Conservation (phyloP, 1,140 invertebrate genomes). For the Rhynchophorus ferrugineus region DNA sequence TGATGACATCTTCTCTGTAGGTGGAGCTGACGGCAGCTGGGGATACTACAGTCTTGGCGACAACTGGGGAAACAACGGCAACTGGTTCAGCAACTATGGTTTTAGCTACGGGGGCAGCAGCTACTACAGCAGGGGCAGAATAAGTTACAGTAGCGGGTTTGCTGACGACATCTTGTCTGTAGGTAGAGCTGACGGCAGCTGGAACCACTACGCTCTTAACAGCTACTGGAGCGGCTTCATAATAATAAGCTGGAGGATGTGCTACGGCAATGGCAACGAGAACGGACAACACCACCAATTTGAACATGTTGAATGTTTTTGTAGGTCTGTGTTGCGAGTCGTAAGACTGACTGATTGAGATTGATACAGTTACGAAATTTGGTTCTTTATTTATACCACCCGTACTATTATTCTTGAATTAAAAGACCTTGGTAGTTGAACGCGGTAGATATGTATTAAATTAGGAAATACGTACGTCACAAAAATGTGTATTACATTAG, state of each 20-base stretch:
- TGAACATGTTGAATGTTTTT: conserved; percentile 26
- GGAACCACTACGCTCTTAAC: conserved; percentile 1
- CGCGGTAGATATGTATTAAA: no score
- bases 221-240: conserved; percentile 7
- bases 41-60: conserved; percentile 9
- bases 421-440: no score
- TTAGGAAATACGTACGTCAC: no score
- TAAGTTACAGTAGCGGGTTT: neutral
- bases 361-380: conserved; percentile 12
- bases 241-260: conserved; percentile 20
- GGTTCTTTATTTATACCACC: neutral
- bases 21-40: conserved; percentile 15
- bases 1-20: conserved; percentile 16
- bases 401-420: no score
- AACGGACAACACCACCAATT: conserved; percentile 32
- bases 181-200: conserved; percentile 6
- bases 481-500: no score
- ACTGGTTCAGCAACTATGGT: conserved; percentile 11
- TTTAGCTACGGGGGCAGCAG: neutral
- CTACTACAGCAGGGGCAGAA: neutral
- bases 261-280: conserved; percentile 24
- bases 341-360: conserved; percentile 26
- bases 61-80: conserved; percentile 12
- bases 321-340: conserved; percentile 30
- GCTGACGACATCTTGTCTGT: conserved; percentile 3